Base-by-base conservation (phyloP, 2,797 vertebrate species). In the Esox masquinongy region DNA sequence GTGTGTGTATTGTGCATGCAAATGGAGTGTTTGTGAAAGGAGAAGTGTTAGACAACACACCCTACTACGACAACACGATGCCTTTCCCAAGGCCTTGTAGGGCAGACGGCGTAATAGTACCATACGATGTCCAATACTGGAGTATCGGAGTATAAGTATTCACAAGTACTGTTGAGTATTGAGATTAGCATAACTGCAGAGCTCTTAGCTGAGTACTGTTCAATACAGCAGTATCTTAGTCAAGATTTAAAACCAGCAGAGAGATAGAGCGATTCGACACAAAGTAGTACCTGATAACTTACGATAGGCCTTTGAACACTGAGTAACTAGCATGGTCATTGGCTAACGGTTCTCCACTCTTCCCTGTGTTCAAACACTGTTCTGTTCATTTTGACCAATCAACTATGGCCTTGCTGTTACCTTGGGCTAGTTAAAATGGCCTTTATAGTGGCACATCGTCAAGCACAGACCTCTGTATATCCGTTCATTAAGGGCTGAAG, bases 361-460 rank as follows among this genome's bases (percentile, higher is more conserved):
- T 29, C 16, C 16, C 16, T 2, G 16, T 51, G 22, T 26, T 50
- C 17, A 26, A 26, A 71, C 3, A 11, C 64, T 5, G 26, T 70
- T 24, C 29, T 17, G 24, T 51, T 79, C 19, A 7, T 67, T 11
- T 51, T 17, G 84, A 83, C 87, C 79, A 78, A 83, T 87, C 86
- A 64, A 75, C 86, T 79, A 79, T 4, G 29, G 74, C 75, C 76
- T 53, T 7, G 53, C 19, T 7, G 19, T 22, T n/a, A n/a, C 19
- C 56, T 26, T 24, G 24, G n/a, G 11, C 19, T 22, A 24, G 67
- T 69, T 26, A 1, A 47, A 19, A 22, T 19, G 29, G 73, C 61
- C 50, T 9, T 4, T n/a, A 14, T 64, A 29, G 64, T 17, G 16
- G 16, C 31, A 67, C 9, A 22, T 7, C 19, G 36, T 19, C 34